Evolutionary conservation across 2,888 invertebrate genomes (phyloP).

Genomic region (Drosophila leonis): DNA sequence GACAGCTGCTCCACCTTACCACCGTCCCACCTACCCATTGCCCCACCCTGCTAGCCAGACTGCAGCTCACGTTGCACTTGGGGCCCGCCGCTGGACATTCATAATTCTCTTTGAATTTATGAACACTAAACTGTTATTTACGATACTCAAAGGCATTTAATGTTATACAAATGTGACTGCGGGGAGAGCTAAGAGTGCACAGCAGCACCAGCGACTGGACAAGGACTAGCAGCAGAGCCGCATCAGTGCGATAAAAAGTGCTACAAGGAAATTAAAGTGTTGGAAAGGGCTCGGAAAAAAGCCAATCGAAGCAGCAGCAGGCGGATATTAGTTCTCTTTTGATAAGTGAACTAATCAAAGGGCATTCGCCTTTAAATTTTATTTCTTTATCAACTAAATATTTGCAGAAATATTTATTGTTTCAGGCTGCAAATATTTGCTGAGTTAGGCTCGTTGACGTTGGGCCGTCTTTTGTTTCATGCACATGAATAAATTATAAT

Average conservation of each 20-base stretch:
- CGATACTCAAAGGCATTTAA: constrained; percentile 82
- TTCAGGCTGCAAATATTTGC: constrained; percentile 7
- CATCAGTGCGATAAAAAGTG: constrained; percentile 39
- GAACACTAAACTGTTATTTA: constrained; percentile 84
- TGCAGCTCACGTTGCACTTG: constrained; percentile 55
- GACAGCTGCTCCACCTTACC: constrained; percentile 15
- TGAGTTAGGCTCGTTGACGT: constrained; percentile 8
- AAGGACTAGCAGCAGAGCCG: constrained; percentile 16
- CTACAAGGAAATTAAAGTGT: constrained; percentile 51
- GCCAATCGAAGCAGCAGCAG: neutral
- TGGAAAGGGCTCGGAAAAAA: neutral
- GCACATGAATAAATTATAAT: constrained; percentile 36
- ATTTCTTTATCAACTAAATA: neutral
- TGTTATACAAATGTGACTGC: constrained; percentile 75
- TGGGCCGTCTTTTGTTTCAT: constrained; percentile 18
- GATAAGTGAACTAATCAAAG: constrained; percentile 5
- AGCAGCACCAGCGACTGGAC: constrained; percentile 12
- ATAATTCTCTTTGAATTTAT: constrained; percentile 84
- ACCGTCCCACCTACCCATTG: neutral
- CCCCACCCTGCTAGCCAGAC: neutral
- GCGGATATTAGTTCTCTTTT: constrained; percentile 39
- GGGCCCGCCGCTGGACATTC: constrained; percentile 69
- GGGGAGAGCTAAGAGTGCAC: constrained; percentile 50
- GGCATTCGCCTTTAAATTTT: neutral
- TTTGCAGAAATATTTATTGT: constrained; percentile 10